Evolutionary conservation across 2,888 invertebrate species (phyloP), one percentile per base, ranked within the genome.

Genomic region (Hoplodrina blanda): DNA sequence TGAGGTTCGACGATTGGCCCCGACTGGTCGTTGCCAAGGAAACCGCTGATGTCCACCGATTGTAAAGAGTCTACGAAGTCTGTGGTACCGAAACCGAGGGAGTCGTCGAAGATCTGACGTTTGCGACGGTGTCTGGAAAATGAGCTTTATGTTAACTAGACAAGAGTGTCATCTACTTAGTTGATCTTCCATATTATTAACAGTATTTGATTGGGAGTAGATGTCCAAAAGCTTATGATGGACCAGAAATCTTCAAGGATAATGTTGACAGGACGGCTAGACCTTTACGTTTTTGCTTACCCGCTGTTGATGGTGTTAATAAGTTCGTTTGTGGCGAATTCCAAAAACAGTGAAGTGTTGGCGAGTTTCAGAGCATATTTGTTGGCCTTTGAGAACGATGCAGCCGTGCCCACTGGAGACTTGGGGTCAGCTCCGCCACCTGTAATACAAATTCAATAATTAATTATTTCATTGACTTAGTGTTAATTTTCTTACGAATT

Each of bases 321-420:
- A 37, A 99, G 97, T 93, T 98, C 98, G 85, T 98, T 98, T 0
- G 99, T 98, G 0, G 98, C 98, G 77, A 98, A 97, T 91, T 99
- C 99, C 70, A 98, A 97, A 86, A 98, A 97, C 13, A 98, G 96
- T 0, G 99, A 99, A 0, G 98, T 97, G 87, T 99, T 99, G 13
- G 98, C 98, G 37, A 98, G 93, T 73, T 97, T 96, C 11, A 99
- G 91, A 0, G 99, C 98, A 86, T 98, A 98, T 89, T 97, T 97
- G 91, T 98, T 99, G 33, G 99, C 98, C 88, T 98, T 98, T 69
- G 98, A 98, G 93, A 99, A 98, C 0, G 98, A 98, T 0, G 98
- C 98, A 0, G 98, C 98, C 0, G 98, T 98, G 4, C 99, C 98
- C 17, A 97, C 97, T 0, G 98, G 97, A 0, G 98, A 98, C 86